These are phyloP conservation scores for Gadus chalcogrammus DNA, from an alignment of 2,113 vertebrate species.

Conservation along the genomic window DNA sequence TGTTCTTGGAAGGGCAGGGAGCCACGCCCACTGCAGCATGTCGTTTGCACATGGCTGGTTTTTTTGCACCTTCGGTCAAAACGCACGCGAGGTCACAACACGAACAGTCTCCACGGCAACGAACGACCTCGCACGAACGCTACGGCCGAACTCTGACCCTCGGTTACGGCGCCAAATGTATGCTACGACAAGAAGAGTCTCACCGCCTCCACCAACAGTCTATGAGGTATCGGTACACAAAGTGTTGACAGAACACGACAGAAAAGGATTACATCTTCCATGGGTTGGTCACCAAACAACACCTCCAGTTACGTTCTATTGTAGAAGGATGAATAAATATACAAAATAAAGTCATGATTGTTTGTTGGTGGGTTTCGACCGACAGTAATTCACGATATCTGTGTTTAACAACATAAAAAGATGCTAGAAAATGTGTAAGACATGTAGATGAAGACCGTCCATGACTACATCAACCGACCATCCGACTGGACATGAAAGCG, in stretches of 20 bases:
- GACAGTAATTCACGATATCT: too few species aligned
- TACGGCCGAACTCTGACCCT: slow-evolving; percentile 63
- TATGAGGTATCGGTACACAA: slow-evolving; percentile 63
- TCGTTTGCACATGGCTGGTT: slow-evolving; percentile 83
- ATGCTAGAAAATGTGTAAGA: too few species aligned
- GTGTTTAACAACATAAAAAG: too few species aligned
- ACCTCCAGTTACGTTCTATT: too few species aligned
- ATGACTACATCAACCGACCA: too few species aligned
- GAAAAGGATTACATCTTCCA: slow-evolving; percentile 39
- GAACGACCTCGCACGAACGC: slow-evolving; percentile 50
- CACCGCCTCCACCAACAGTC: slow-evolving; percentile 38
- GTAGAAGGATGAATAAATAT: too few species aligned
- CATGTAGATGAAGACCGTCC: too few species aligned
- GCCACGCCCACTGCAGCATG: slow-evolving; percentile 98
- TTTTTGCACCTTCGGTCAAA: slow-evolving; percentile 93
- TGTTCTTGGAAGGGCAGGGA: slow-evolving; percentile 91
- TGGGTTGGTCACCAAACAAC: slow-evolving; percentile 37
- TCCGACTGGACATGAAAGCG: too few species aligned
- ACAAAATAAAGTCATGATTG: too few species aligned
- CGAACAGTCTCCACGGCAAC: slow-evolving; percentile 76
- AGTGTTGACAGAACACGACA: slow-evolving; percentile 42
- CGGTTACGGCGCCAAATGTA: slow-evolving; percentile 64
- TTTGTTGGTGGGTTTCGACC: too few species aligned
- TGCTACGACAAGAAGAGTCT: slow-evolving; percentile 58
- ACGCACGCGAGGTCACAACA: slow-evolving; percentile 84